Evolutionary conservation across 2,113 vertebrate genomes (phyloP), one percentile per base, ranked within the genome.

Genomic region (Phylloscopus whistleri): DNA sequence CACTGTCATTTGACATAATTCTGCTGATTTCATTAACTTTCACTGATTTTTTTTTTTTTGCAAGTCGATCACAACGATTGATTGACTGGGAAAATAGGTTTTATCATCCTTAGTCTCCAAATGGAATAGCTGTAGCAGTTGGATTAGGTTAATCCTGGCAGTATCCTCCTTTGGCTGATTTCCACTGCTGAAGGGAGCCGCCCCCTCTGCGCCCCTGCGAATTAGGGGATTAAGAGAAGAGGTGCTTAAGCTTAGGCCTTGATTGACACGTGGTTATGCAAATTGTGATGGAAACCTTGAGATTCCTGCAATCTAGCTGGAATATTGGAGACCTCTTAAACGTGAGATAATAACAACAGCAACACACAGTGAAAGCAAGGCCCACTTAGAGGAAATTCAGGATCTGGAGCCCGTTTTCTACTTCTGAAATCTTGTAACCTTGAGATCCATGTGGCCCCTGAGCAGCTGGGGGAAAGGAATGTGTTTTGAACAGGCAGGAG

Each of bases 191-290:
- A 94, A 67, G 11, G 75, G 84, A 90, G 53, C 84, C 5, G 1
- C 79, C 79, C 39, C 35, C 24, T 37, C 77, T 1, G 23, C 14
- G 1, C 1, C 59, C 49, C 78, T 24, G 28, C 4, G 60, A 92
- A 92, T 96, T 89, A 92, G 64, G 84, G 79, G 94, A 97, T 97
- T 96, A 96, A 81, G 49, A 9, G 2, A 92, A 92, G 94, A 96
- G 91, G 72, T 92, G 72, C 49, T 95, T 94, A 84, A 94, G 28
- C 0, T 68, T 53, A 70, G 77, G 58, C 35, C 73, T 82, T 7
- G 2, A 81, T 23, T 82, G 88, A 64, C 81, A 72, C 12, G 23
- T 84, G 76, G 62, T 84, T 90, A 90, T 90, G 89, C 73, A 93
- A 87, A 92, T 73, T 66, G 60, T 13, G 70, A 78, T 49, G 48